Conservation (phyloP, 2,113 vertebrate species). For the Tyrannus savana region DNA sequence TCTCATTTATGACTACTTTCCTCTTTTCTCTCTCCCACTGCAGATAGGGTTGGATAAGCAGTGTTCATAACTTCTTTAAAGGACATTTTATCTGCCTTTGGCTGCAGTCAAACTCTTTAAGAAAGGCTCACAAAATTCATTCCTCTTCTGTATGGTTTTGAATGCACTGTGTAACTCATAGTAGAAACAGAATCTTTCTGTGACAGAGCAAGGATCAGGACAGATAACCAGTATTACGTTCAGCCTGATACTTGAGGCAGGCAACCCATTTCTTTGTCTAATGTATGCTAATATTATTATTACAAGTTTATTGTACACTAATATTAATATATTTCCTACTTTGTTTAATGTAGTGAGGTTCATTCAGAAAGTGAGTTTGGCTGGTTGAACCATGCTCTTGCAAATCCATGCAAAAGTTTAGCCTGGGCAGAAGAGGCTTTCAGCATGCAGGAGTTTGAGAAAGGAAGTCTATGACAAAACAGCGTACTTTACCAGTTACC, state of each 20-base stretch:
- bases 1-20: background rate
- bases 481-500: constrained; percentile 22
- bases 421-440: background rate
- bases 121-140: background rate
- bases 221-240: background rate
- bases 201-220: background rate
- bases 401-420: background rate
- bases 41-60: background rate
- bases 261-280: background rate
- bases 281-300: background rate
- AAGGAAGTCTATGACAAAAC: background rate
- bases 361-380: background rate
- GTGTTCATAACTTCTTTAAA: background rate
- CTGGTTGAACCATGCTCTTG: background rate
- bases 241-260: background rate
- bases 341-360: background rate
- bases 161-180: background rate
- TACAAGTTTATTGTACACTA: background rate
- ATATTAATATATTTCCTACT: background rate
- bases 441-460: background rate
- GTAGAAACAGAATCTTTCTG: background rate
- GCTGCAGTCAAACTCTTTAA: background rate
- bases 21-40: background rate
- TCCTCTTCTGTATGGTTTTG: background rate
- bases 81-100: background rate